These are phyloP conservation scores for Bothrops jararaca DNA, from an alignment of 2,113 vertebrate species.

Conservation along the genomic window DNA sequence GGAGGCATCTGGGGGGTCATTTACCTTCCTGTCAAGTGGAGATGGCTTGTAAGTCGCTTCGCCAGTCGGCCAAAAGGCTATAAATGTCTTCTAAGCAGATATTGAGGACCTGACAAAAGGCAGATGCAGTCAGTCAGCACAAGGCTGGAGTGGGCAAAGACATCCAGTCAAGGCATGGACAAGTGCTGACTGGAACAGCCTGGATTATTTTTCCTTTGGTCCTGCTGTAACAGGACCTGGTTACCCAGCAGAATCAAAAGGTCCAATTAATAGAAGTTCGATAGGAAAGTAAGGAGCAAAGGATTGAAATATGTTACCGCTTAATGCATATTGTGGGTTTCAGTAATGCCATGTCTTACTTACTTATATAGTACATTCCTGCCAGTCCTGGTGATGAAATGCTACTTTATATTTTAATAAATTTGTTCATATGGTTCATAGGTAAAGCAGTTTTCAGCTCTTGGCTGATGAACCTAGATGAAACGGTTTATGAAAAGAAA, in stretches of 20 bases:
- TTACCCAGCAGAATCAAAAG: constrained; percentile 24
- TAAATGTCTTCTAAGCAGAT: constrained; percentile 66
- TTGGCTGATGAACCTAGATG: not conserved
- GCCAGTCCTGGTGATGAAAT: not conserved
- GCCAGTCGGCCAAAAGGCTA: constrained; percentile 62
- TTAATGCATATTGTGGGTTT: not conserved
- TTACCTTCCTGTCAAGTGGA: constrained; percentile 68
- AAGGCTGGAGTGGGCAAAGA: constrained; percentile 56
- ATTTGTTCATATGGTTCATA: not conserved
- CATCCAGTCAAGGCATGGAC: constrained; percentile 52
- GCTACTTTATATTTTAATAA: not conserved
- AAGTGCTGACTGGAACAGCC: constrained; percentile 47
- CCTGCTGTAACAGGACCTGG: constrained; percentile 25
- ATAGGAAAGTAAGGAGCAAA: not conserved
- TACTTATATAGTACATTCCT: not conserved
- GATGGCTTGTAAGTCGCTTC: constrained; percentile 61
- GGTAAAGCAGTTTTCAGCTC: not conserved
- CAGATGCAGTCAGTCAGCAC: constrained; percentile 66
- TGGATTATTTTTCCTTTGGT: constrained; percentile 5
- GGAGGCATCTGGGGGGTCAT: constrained; percentile 47
- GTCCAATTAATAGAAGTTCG: not conserved
- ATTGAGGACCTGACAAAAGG: constrained; percentile 67
- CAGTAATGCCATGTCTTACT: not conserved
- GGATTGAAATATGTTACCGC: not conserved
- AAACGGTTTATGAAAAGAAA: not conserved